A percentile compares a stretch with the other conserved stretches of the same genome.
These are phyloP conservation scores for Nansenia antarctica DNA, from an alignment of 2,113 vertebrate species.

Conservation along the genomic window DNA sequence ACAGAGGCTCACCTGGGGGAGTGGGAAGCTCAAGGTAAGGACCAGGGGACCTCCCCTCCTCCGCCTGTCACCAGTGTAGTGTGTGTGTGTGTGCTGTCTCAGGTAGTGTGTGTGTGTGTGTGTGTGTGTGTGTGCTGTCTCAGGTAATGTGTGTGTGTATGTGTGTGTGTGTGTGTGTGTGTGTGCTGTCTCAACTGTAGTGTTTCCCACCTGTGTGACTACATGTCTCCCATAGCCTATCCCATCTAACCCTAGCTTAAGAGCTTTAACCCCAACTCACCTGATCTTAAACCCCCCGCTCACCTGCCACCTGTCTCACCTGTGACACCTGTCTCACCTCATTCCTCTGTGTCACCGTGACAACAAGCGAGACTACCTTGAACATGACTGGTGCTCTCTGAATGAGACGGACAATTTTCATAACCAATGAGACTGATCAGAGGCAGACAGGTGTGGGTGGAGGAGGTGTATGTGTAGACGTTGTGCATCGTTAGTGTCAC, in stretches of 20 bases:
- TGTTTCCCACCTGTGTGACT: neutral
- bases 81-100: too few relatives aligned
- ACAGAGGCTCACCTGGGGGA: constrained; percentile 40
- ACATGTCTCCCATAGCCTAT: neutral
- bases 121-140: too few relatives aligned
- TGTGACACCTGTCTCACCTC: constrained; percentile 1
- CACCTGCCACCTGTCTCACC: neutral
- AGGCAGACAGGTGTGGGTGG: neutral
- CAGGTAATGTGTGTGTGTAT: too few relatives aligned
- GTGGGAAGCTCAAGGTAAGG: constrained; percentile 46
- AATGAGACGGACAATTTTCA: neutral
- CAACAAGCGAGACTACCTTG: too few relatives aligned
- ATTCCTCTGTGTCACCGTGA: neutral
- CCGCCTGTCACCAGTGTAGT: neutral
- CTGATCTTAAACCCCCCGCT: neutral
- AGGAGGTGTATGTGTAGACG: neutral
- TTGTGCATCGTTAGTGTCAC: too few relatives aligned
- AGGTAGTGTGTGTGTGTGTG: too few relatives aligned
- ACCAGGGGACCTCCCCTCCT: neutral
- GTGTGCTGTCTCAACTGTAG: neutral
- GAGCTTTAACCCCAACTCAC: neutral
- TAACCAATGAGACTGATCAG: neutral
- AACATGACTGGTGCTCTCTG: neutral
- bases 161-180: neutral
- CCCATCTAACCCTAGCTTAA: neutral